Conservation (phyloP, 2,797 vertebrate genomes). For the Chelmon rostratus region DNA sequence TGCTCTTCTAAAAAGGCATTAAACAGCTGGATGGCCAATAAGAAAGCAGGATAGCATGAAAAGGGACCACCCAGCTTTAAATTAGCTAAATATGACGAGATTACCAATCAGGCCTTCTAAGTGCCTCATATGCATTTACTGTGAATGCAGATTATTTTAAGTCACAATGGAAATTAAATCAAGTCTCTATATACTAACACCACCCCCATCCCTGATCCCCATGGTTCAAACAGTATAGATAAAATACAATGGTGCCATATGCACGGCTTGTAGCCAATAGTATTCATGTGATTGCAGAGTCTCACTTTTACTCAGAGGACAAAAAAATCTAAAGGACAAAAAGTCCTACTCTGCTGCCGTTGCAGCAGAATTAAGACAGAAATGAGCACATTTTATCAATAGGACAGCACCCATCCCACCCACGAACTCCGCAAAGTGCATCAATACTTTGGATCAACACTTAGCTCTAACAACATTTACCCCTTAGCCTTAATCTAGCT, state of each 20-base stretch:
- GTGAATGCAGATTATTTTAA: constrained; percentile 58
- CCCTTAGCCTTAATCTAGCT: constrained; percentile 52
- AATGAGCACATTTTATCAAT: constrained; percentile 46
- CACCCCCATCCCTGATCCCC: constrained; percentile 51
- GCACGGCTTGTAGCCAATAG: constrained; percentile 59
- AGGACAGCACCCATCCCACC: constrained; percentile 36
- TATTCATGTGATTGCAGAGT: constrained; percentile 68
- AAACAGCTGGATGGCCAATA: constrained; percentile 67
- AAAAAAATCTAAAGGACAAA: no score
- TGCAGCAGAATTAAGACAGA: constrained; percentile 53
- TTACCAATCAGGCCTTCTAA: constrained; percentile 60
- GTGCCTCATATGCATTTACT: constrained; percentile 59
- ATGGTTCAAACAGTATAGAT: constrained; percentile 62
- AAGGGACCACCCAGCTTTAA: constrained; percentile 56
- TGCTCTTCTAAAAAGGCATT: constrained; percentile 64
- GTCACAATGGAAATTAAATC: constrained; percentile 64
- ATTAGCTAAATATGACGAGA: constrained; percentile 51
- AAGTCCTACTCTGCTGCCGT: constrained; percentile 17
- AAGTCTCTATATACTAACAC: constrained; percentile 54
- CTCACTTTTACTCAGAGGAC: constrained; percentile 30
- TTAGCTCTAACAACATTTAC: constrained; percentile 52
- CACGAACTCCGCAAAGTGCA: constrained; percentile 78
- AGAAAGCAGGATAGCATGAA: constrained; percentile 58
- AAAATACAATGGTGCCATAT: constrained; percentile 56
- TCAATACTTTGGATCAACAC: constrained; percentile 78